Evolutionary conservation across 2,797 vertebrate species (phyloP).

Genomic region (Martes flavigula): DNA sequence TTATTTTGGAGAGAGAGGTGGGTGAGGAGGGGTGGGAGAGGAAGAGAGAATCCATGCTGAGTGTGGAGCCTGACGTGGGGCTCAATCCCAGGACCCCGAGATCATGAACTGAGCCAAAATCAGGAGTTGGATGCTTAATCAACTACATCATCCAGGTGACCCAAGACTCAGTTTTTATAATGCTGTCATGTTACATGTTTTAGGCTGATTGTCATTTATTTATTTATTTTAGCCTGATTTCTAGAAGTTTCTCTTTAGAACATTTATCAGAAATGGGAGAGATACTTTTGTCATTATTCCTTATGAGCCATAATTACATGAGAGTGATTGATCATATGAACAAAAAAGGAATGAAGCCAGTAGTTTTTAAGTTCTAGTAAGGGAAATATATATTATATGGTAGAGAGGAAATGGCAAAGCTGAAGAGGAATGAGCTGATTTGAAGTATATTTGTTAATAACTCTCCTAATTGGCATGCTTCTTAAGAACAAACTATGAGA

Average conservation of each 20-base stretch:
- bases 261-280: neutral
- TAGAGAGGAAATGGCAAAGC: neutral
- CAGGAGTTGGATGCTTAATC: neutral
- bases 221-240: slow-evolving; percentile 9
- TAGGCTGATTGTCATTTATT: neutral
- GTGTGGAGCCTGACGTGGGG: neutral
- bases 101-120: neutral
- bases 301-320: neutral
- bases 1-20: neutral
- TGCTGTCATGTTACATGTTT: neutral
- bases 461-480: neutral
- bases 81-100: neutral
- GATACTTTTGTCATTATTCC: neutral
- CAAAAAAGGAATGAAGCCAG: neutral
- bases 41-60: neutral
- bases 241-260: neutral
- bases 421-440: neutral
- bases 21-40: neutral
- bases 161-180: neutral
- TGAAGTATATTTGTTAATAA: slow-evolving; percentile 9
- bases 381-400: neutral
- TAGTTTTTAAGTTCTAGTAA: neutral
- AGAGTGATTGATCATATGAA: neutral
- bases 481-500: neutral
- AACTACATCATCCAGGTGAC: neutral